A percentile compares a stretch with the other conserved stretches of the same genome.
These are phyloP conservation scores for Astreopora myriophthalma DNA, from an alignment of 64 coral and sea anemone genomes.

Conservation along the genomic window DNA sequence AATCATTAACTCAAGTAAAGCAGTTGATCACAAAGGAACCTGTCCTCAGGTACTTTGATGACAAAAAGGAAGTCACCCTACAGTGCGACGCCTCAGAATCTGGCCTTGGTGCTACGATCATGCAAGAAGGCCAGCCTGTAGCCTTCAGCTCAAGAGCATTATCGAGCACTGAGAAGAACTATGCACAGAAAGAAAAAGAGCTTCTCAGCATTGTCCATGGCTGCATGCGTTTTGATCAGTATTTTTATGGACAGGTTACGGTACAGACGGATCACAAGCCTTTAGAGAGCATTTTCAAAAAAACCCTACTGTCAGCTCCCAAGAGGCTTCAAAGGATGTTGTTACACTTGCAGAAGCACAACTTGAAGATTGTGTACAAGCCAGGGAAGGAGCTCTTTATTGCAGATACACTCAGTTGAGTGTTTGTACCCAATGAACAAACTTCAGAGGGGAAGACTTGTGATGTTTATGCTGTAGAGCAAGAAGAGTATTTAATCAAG, in stretches of 20 bases:
- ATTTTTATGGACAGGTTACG: too few species aligned
- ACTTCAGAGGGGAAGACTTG: conserved; percentile 1
- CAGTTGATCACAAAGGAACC: background rate
- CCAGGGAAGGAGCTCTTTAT: conserved; percentile 48
- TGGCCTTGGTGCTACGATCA: background rate
- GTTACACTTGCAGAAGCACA: conserved; percentile 47
- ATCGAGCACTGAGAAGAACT: background rate
- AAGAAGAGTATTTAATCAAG: conserved; percentile 30
- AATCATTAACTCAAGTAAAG: conserved; percentile 2
- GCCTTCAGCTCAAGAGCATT: background rate
- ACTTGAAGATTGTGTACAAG: conserved; percentile 27
- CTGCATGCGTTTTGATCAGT: background rate
- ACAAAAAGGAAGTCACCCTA: background rate
- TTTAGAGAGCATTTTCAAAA: too few species aligned
- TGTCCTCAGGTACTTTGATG: background rate
- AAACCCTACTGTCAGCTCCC: too few species aligned
- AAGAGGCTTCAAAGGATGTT: background rate
- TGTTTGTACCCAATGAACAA: conserved; percentile 31
- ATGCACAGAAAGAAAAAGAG: conserved; percentile 41
- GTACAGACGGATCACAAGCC: background rate
- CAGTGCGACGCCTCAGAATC: conserved; percentile 8
- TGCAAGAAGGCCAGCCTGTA: background rate
- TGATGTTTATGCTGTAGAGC: background rate
- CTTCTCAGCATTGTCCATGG: conserved; percentile 50
- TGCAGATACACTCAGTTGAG: conserved; percentile 62